These are phyloP conservation scores for Drosophila ezoana DNA, from an alignment of 2,888 invertebrate genomes.

Conservation along the genomic window DNA sequence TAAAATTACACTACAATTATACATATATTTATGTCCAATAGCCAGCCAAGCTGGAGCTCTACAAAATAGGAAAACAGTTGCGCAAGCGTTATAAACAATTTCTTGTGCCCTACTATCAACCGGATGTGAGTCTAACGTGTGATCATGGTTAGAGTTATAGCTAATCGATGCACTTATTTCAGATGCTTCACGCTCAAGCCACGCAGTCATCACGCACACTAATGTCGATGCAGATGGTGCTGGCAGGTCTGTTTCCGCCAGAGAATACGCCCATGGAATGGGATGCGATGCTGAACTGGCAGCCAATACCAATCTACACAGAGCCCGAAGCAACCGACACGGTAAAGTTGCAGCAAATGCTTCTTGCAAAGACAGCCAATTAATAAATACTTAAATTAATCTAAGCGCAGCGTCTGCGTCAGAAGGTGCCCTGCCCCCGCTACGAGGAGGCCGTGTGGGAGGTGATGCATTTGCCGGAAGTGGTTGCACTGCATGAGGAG, in stretches of 20 bases:
- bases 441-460: conserved; percentile 86
- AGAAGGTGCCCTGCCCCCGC: conserved; percentile 87
- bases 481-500: conserved; percentile 84
- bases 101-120: conserved; percentile 86
- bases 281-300: conserved; percentile 89
- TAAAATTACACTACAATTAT: not conserved
- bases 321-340: conserved; percentile 87
- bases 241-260: conserved; percentile 90
- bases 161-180: conserved; percentile 6
- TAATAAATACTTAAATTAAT: not conserved
- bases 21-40: conserved; percentile 67
- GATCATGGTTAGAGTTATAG: not conserved
- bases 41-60: conserved; percentile 88
- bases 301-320: conserved; percentile 90
- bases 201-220: conserved; percentile 90
- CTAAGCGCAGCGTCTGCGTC: conserved; percentile 85
- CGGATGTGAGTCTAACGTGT: conserved; percentile 82
- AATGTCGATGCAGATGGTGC: conserved; percentile 89
- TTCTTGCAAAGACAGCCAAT: not conserved
- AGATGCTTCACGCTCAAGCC: conserved; percentile 88
- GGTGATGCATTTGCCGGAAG: conserved; percentile 85
- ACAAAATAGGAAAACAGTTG: conserved; percentile 88
- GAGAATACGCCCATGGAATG: conserved; percentile 86
- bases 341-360: conserved; percentile 46
- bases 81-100: conserved; percentile 87